Percentiles rank a stretch among this genome's conserved stretches.
Evolutionary conservation across 2,888 invertebrate genomes (phyloP).

Genomic region (Limnephilus auricula): DNA sequence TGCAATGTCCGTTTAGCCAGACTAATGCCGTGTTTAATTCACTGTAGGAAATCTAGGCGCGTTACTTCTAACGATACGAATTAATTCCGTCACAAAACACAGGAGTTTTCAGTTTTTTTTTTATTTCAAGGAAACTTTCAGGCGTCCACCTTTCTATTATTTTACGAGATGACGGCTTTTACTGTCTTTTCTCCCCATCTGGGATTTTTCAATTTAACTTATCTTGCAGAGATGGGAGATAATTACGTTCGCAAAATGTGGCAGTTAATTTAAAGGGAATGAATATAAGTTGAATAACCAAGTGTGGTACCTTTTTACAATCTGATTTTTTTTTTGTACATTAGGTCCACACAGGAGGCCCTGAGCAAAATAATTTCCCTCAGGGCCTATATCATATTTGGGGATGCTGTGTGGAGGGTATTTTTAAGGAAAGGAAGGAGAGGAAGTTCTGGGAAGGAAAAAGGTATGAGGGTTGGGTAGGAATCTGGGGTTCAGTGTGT

Average conservation of each 20-base stretch:
- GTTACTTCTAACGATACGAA: conserved; percentile 39
- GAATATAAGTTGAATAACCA: conserved; percentile 46
- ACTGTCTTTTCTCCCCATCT: conserved; percentile 19
- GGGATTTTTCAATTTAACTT: conserved; percentile 54
- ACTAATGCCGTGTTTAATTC: conserved; percentile 35
- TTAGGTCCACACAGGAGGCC: too few species aligned
- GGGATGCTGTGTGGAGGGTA: too few species aligned
- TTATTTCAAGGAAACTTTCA: conserved; percentile 17
- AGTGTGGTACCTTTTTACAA: conserved; percentile 50
- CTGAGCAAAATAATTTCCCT: too few species aligned
- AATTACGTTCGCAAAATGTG: conserved; percentile 50
- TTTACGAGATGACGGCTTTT: conserved; percentile 33
- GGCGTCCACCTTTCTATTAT: conserved; percentile 37
- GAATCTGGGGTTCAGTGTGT: too few species aligned
- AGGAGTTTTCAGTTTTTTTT: conserved; percentile 20
- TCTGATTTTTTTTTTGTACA: too few species aligned
- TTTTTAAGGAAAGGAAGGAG: too few species aligned
- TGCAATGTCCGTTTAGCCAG: conserved; percentile 21
- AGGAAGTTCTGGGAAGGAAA: too few species aligned
- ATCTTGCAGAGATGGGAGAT: conserved; percentile 47
- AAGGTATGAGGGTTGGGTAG: too few species aligned
- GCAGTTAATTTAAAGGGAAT: conserved; percentile 45
- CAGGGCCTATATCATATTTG: too few species aligned
- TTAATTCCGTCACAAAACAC: conserved; percentile 40
- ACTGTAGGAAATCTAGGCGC: conserved; percentile 37